These are phyloP conservation scores for Drosophila kanekoi DNA, from an alignment of 2,888 invertebrate genomes.

Conservation along the genomic window DNA sequence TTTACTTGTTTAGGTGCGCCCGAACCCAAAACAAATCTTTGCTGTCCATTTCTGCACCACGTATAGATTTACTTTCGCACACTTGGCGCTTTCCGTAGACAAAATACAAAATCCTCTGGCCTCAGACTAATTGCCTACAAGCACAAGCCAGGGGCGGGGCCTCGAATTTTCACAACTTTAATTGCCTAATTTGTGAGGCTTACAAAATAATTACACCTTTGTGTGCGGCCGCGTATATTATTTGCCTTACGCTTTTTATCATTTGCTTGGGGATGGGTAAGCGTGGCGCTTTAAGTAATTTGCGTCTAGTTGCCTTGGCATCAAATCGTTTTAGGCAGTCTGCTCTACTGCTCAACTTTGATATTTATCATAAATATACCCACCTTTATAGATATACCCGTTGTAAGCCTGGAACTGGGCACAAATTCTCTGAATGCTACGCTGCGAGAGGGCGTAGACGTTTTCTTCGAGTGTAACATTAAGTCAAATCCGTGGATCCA, in stretches of 20 bases:
- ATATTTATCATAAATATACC: neutral
- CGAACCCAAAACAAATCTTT: conserved; percentile 3
- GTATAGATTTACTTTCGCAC: conserved; percentile 37
- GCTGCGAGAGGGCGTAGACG: conserved; percentile 95
- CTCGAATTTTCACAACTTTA: conserved; percentile 59
- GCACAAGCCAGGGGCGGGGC: neutral
- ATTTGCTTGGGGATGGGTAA: conserved; percentile 12
- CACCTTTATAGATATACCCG: conserved; percentile 89
- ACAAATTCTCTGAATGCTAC: conserved; percentile 91
- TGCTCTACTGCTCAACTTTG: too few species aligned
- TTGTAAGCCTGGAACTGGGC: conserved; percentile 92
- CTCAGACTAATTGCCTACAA: conserved; percentile 37
- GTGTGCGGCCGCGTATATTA: conserved; percentile 26
- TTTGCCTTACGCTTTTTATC: conserved; percentile 41
- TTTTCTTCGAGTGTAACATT: conserved; percentile 96
- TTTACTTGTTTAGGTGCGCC: conserved; percentile 45
- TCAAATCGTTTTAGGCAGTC: neutral
- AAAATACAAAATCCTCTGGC: conserved; percentile 22
- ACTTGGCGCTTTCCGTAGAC: conserved; percentile 33
- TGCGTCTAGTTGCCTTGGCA: conserved; percentile 27
- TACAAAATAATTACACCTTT: conserved; percentile 79
- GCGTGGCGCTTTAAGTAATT: conserved; percentile 18
- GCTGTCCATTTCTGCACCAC: conserved; percentile 11
- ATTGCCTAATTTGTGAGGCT: conserved; percentile 81
- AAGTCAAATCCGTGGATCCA: conserved; percentile 94